Conservation (phyloP, 2,888 invertebrate genomes). For the Phengaris alcon region DNA sequence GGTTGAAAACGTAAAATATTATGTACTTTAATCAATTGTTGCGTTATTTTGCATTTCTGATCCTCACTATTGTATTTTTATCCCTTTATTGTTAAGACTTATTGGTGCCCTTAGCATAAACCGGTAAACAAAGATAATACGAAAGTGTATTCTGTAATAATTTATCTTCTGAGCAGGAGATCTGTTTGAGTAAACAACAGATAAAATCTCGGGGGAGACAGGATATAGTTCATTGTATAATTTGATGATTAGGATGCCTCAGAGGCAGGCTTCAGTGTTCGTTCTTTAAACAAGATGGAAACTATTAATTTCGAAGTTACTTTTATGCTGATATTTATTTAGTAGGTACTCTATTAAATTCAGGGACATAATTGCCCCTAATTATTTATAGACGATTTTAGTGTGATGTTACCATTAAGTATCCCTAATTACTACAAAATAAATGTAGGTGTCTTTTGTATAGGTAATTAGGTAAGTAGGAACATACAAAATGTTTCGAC, state of each 20-base stretch:
- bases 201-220: conserved; percentile 12
- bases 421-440: too few relatives aligned
- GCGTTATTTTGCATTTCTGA: not conserved
- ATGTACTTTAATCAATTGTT: too few relatives aligned
- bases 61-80: not conserved
- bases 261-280: not conserved
- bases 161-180: conserved; percentile 5
- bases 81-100: conserved; percentile 3
- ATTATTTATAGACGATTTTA: not conserved
- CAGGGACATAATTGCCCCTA: not conserved
- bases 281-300: not conserved
- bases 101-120: not conserved
- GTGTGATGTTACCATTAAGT: not conserved
- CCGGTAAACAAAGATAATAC: conserved; percentile 10
- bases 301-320: not conserved
- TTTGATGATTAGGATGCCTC: not conserved
- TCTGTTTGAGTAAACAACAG: conserved; percentile 12
- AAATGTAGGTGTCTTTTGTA: too few relatives aligned
- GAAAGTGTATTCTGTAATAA: not conserved
- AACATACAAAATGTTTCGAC: not conserved
- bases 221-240: not conserved
- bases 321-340: not conserved
- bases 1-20: too few relatives aligned
- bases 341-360: not conserved
- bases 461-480: too few relatives aligned